Evolutionary conservation across 2,888 invertebrate genomes (phyloP).

Genomic region (Nineta flava): DNA sequence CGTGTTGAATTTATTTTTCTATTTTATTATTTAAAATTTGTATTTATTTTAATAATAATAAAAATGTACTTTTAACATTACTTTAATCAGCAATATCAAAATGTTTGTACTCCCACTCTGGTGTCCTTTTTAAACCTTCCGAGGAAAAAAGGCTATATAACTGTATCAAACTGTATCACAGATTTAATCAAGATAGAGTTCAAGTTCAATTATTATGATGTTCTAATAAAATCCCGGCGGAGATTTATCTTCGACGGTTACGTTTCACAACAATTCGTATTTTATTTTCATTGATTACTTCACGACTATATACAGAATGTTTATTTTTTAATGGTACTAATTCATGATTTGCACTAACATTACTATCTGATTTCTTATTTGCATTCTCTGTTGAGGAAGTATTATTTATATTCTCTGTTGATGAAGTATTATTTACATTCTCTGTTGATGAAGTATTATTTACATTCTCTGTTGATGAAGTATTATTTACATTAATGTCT

Average conservation of each 20-base stretch:
- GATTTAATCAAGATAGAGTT: not conserved
- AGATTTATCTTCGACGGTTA: not conserved
- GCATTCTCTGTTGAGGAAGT: not conserved
- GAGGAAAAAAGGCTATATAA: too few species aligned
- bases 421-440: not conserved
- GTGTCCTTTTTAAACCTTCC: too few species aligned
- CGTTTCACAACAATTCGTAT: not conserved
- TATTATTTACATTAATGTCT: not conserved
- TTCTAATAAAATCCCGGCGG: not conserved
- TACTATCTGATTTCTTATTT: not conserved
- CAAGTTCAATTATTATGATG: not conserved
- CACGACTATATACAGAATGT: not conserved
- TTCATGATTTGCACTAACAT: not conserved
- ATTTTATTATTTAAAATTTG: too few species aligned
- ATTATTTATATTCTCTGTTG: not conserved
- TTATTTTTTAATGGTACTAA: not conserved
- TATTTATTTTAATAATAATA: too few species aligned
- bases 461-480: not conserved
- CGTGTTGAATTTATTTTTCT: too few species aligned
- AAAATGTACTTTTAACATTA: too few species aligned
- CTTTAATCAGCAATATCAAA: too few species aligned
- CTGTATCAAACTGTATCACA: not conserved
- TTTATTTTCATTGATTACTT: slow-evolving; percentile 1
- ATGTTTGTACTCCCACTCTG: too few species aligned
- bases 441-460: not conserved